Conservation (phyloP, 2,113 vertebrate species). For the Neogale vison region DNA sequence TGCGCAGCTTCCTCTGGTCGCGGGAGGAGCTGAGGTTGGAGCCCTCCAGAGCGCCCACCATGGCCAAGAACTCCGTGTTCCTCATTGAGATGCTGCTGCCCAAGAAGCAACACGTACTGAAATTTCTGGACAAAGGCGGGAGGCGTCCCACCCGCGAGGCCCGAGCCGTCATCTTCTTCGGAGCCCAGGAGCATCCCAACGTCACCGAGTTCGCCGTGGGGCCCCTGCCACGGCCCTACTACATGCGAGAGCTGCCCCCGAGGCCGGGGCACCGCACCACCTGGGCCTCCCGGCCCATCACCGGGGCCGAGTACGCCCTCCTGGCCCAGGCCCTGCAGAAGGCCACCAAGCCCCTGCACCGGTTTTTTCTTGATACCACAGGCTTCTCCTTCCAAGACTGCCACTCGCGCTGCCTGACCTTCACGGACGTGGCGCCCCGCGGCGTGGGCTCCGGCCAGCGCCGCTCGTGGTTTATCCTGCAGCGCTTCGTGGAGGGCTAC, state of each 20-base stretch:
- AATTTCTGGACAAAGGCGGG: constrained; percentile 84
- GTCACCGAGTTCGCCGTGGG: constrained; percentile 91
- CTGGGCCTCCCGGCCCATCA: constrained; percentile 88
- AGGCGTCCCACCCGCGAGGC: constrained; percentile 87
- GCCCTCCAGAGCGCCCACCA: neutral
- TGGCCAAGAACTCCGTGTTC: constrained; percentile 91
- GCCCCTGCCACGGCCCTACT: constrained; percentile 86
- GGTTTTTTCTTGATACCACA: constrained; percentile 85
- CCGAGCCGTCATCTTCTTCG: constrained; percentile 89
- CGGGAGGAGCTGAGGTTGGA: constrained; percentile 85
- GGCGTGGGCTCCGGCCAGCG: constrained; percentile 90
- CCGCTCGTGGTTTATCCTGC: constrained; percentile 91
- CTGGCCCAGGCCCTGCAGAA: constrained; percentile 73
- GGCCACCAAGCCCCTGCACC: constrained; percentile 78
- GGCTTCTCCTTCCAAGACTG: constrained; percentile 89
- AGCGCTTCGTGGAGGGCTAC: constrained; percentile 90
- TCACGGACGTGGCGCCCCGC: constrained; percentile 89
- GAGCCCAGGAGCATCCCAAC: constrained; percentile 87
- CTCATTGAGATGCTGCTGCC: constrained; percentile 92
- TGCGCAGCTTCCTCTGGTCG: constrained; percentile 86
- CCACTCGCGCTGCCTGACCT: constrained; percentile 86
- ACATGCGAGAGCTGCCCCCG: constrained; percentile 74
- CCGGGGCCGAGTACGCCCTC: constrained; percentile 81
- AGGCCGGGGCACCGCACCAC: constrained; percentile 55
- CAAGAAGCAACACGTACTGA: constrained; percentile 87